Evolutionary conservation across 2,113 vertebrate species (phyloP).

Genomic region (Atrichornis clamosus): DNA sequence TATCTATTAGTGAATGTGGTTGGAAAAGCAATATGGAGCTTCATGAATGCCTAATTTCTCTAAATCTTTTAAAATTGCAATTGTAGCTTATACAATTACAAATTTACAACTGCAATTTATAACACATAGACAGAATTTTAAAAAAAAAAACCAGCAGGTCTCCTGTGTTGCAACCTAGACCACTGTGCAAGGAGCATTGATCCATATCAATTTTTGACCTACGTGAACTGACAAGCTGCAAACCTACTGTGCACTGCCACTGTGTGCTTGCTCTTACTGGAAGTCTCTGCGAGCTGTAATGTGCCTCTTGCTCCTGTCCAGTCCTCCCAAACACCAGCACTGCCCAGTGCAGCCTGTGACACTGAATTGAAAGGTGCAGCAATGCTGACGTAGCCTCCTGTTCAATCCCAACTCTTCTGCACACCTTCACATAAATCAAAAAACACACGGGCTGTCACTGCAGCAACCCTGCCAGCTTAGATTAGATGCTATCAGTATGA

Average conservation of each 20-base stretch:
- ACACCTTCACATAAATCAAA: neutral
- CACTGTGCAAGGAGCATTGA: neutral
- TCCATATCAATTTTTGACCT: neutral
- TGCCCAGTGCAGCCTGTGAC: neutral
- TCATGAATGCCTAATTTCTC: neutral
- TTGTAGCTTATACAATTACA: neutral
- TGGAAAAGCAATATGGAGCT: neutral
- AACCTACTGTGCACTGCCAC: neutral
- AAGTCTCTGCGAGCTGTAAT: neutral
- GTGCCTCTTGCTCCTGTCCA: neutral
- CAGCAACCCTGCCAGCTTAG: neutral
- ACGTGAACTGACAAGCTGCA: neutral
- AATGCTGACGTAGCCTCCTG: neutral
- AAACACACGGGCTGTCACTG: neutral
- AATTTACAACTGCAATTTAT: neutral
- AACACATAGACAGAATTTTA: neutral
- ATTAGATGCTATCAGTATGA: neutral
- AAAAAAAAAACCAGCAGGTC: neutral
- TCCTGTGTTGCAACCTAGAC: neutral
- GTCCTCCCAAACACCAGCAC: neutral
- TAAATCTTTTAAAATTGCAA: neutral
- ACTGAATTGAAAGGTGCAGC: neutral
- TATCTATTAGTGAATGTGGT: neutral
- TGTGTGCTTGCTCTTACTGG: neutral
- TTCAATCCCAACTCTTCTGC: neutral